Evolutionary conservation across 2,797 vertebrate species (phyloP).

Genomic region (Phoeniculus purpureus): DNA sequence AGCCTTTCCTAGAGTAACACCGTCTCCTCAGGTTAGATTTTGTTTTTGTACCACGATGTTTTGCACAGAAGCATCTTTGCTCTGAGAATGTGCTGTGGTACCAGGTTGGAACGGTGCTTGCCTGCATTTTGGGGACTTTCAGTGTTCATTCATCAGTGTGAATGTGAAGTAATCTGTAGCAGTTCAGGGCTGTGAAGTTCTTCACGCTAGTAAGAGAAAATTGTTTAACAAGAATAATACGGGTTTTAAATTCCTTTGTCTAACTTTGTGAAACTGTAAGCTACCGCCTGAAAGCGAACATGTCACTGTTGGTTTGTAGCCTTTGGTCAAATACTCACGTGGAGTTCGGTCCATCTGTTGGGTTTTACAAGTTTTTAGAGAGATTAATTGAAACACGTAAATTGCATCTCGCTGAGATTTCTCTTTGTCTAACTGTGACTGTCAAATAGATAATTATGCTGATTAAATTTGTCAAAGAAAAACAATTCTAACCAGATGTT

Average conservation of each 20-base stretch:
- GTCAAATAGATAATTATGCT: slow-evolving; percentile 45
- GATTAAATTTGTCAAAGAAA: slow-evolving; percentile 57
- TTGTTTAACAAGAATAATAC: not conserved
- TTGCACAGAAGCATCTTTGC: not conserved
- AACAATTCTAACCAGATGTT: slow-evolving; percentile 42
- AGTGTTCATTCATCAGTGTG: not conserved
- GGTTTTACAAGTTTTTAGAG: slow-evolving; percentile 44
- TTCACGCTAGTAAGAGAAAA: not conserved
- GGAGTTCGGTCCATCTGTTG: slow-evolving; percentile 49
- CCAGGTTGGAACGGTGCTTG: not conserved
- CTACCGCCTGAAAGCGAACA: slow-evolving; percentile 39
- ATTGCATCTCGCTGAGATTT: slow-evolving; percentile 44
- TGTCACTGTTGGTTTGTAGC: slow-evolving; percentile 36
- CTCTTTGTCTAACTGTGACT: not conserved
- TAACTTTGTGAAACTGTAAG: slow-evolving; percentile 28
- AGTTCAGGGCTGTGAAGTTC: not conserved
- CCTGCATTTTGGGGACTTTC: not conserved
- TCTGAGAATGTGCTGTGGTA: not conserved
- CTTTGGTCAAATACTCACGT: slow-evolving; percentile 32
- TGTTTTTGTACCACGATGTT: not conserved
- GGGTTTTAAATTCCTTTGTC: slow-evolving; percentile 13
- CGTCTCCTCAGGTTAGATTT: not conserved
- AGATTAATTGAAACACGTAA: slow-evolving; percentile 52
- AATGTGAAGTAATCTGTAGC: not conserved
- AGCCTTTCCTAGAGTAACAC: not conserved